Evolutionary conservation across 1,140 invertebrate genomes (phyloP).

Genomic region (Philotrypesis tridentata): DNA sequence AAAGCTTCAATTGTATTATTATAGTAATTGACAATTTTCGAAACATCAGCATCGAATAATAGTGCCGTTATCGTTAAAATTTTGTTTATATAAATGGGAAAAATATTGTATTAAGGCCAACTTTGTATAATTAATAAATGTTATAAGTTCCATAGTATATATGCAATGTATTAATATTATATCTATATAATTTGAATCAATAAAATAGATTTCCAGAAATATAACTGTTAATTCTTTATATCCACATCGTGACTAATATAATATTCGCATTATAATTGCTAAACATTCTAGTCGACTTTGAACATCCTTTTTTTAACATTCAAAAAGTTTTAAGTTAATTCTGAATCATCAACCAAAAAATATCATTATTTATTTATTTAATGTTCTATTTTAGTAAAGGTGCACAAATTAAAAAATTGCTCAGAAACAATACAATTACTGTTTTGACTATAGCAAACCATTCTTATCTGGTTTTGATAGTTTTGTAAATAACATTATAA

Average conservation of each 20-base stretch:
- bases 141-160: background rate
- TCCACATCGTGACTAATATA: too few species aligned
- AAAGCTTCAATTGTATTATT: background rate
- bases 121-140: background rate
- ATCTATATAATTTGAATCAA: background rate
- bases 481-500: background rate
- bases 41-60: background rate
- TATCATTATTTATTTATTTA: too few species aligned
- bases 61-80: background rate
- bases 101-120: background rate
- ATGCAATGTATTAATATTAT: background rate
- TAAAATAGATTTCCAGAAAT: background rate
- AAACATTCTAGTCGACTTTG: background rate
- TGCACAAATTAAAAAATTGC: background rate
- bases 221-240: background rate
- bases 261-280: too few species aligned
- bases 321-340: too few species aligned
- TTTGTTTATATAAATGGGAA: background rate
- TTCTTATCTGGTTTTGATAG: background rate
- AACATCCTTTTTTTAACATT: too few species aligned
- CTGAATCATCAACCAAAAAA: too few species aligned
- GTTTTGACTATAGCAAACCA: background rate
- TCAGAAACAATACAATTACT: background rate
- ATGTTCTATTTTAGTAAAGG: too few species aligned
- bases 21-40: background rate